These are phyloP conservation scores for Thymelicus acteon DNA, from an alignment of 2,888 invertebrate species.

Conservation along the genomic window DNA sequence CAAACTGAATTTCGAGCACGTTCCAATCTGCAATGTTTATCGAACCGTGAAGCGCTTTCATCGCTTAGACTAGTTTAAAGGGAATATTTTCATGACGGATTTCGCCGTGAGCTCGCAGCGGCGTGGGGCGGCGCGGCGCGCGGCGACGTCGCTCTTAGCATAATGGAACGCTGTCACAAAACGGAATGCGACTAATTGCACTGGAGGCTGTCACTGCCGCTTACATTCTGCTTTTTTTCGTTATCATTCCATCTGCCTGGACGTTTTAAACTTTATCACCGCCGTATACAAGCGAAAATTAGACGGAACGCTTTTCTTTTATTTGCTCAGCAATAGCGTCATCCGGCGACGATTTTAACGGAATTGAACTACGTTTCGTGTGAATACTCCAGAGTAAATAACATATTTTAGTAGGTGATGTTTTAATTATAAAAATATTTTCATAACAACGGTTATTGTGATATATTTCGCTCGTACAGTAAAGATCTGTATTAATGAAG, in stretches of 20 bases:
- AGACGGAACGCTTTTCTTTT: constrained; percentile 13
- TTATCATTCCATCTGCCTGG: constrained; percentile 9
- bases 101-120: background rate
- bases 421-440: constrained; percentile 5
- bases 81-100: constrained; percentile 29
- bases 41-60: constrained; percentile 28
- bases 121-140: constrained; percentile 1
- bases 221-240: constrained; percentile 34
- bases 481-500: background rate
- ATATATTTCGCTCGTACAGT: background rate
- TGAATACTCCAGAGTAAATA: constrained; percentile 25
- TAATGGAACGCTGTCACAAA: constrained; percentile 37
- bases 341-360: constrained; percentile 30
- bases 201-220: constrained; percentile 34
- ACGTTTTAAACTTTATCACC: constrained; percentile 28
- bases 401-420: constrained; percentile 1
- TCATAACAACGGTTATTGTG: background rate
- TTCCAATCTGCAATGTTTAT: constrained; percentile 35
- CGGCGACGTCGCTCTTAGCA: constrained; percentile 31
- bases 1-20: constrained; percentile 30
- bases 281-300: constrained; percentile 16
- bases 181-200: constrained; percentile 37
- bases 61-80: constrained; percentile 28
- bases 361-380: constrained; percentile 33
- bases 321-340: constrained; percentile 25